phyloP scores from a whole-genome alignment of 1,140 invertebrate species.

The Drosophila setifemur region DNA sequence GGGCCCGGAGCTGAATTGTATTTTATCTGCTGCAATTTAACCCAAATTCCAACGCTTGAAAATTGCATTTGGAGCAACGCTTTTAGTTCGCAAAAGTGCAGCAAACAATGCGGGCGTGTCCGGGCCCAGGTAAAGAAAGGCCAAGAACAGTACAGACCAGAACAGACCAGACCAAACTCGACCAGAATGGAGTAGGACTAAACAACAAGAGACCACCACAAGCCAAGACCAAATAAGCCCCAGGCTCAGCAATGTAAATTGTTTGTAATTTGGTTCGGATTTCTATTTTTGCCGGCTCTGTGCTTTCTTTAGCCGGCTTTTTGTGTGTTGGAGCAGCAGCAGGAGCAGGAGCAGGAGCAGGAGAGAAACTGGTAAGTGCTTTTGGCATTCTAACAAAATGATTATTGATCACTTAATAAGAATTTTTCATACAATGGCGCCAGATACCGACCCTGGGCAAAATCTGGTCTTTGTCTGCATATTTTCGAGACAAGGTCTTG shows the following conservation, averaged over 20 bases:
- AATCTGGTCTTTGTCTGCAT: conserved; percentile 37
- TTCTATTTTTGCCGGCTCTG: conserved; percentile 53
- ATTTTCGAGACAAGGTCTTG: conserved; percentile 13
- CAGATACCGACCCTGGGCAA: conserved; percentile 9
- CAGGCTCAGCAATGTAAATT: conserved; percentile 66
- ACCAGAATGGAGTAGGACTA: background rate
- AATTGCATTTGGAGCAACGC: conserved; percentile 75
- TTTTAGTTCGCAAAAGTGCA: conserved; percentile 57
- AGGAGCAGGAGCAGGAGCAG: background rate
- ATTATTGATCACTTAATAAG: conserved; percentile 81
- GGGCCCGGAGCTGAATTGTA: conserved; percentile 56
- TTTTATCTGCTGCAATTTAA: conserved; percentile 78
- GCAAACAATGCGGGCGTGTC: conserved; percentile 57
- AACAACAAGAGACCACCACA: conserved; percentile 20
- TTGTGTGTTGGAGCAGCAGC: too few relatives aligned
- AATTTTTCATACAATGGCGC: conserved; percentile 70
- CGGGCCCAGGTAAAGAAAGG: conserved; percentile 41
- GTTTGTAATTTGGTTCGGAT: conserved; percentile 72
- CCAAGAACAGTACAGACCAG: conserved; percentile 6
- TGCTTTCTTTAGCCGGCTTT: conserved; percentile 23
- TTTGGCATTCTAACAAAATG: conserved; percentile 77
- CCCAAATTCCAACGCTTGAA: conserved; percentile 70
- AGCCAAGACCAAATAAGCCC: conserved; percentile 41
- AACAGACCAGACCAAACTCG: background rate
- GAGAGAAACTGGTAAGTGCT: conserved; percentile 42